Percentiles rank a stretch among this genome's conserved stretches.
phyloP scores from a whole-genome alignment of 2,113 vertebrate genomes.

The Chauna torquata region DNA sequence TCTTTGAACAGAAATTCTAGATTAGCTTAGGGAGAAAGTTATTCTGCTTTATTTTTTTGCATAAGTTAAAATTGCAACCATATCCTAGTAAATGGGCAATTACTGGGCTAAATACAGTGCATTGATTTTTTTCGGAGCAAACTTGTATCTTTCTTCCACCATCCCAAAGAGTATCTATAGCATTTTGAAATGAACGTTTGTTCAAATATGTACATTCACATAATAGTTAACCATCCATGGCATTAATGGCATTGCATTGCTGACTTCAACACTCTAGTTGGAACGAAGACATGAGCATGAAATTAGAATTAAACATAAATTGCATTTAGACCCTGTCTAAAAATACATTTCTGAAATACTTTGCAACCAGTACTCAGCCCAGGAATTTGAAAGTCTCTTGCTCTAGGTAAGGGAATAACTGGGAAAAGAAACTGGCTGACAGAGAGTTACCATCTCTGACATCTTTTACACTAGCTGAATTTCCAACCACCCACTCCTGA shows the following conservation, averaged over 20 bases:
- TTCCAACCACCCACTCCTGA: not conserved
- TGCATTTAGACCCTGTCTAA: not conserved
- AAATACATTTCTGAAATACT: not conserved
- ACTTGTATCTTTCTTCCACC: not conserved
- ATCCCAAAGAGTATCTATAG: not conserved
- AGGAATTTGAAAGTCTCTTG: not conserved
- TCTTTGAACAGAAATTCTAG: not conserved
- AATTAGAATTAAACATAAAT: constrained; percentile 20
- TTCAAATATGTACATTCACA: not conserved
- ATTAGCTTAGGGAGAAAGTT: not conserved
- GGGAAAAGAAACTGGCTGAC: not conserved
- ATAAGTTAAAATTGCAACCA: not conserved
- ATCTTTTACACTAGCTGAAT: not conserved
- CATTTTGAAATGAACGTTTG: not conserved
- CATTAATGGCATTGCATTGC: not conserved
- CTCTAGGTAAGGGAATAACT: not conserved
- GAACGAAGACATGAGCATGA: not conserved
- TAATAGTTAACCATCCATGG: not conserved
- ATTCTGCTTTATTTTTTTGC: not conserved
- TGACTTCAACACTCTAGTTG: not conserved
- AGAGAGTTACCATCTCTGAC: not conserved
- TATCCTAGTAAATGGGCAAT: not conserved
- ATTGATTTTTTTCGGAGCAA: not conserved
- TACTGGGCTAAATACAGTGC: not conserved
- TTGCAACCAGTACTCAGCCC: not conserved